A percentile compares a stretch with the other conserved stretches of the same genome.
Conservation (phyloP, 2,113 vertebrate species). For the Erythrolamprus reginae region DNA sequence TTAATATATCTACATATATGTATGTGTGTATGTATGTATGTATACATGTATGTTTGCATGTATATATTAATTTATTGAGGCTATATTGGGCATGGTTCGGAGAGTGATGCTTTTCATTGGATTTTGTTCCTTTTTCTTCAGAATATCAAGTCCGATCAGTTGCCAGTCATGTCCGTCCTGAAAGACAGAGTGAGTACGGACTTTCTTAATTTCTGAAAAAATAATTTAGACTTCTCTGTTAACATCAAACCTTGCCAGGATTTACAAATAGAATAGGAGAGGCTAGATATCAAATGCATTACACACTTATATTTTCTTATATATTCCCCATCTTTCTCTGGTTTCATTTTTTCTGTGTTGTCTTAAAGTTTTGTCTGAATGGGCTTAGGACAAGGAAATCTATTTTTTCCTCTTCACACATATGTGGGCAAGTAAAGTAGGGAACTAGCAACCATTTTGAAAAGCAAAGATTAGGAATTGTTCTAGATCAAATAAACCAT, state of each 20-base stretch:
- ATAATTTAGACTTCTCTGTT: not conserved
- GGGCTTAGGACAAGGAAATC: not conserved
- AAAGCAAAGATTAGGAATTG: not conserved
- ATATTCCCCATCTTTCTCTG: not conserved
- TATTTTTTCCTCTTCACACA: not conserved
- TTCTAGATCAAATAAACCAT: not conserved
- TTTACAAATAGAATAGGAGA: not conserved
- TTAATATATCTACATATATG: too few relatives aligned
- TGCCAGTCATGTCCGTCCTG: conserved; percentile 93
- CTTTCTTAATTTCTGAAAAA: not conserved
- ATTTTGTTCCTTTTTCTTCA: conserved; percentile 50
- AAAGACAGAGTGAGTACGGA: conserved; percentile 89
- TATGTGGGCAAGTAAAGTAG: not conserved
- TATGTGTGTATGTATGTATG: too few relatives aligned
- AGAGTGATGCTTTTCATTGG: not conserved
- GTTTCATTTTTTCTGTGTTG: not conserved
- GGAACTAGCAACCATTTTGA: not conserved
- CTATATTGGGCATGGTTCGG: not conserved
- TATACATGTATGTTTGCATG: too few relatives aligned
- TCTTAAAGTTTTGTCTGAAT: not conserved
- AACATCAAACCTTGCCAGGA: not conserved
- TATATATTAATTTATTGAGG: not conserved
- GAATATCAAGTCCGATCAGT: conserved; percentile 97
- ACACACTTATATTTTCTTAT: not conserved
- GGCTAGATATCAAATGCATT: not conserved